A percentile compares a stretch with the other conserved stretches of the same genome.
Conservation (phyloP, 2,888 invertebrate genomes). For the Macrophya alboannulata region DNA sequence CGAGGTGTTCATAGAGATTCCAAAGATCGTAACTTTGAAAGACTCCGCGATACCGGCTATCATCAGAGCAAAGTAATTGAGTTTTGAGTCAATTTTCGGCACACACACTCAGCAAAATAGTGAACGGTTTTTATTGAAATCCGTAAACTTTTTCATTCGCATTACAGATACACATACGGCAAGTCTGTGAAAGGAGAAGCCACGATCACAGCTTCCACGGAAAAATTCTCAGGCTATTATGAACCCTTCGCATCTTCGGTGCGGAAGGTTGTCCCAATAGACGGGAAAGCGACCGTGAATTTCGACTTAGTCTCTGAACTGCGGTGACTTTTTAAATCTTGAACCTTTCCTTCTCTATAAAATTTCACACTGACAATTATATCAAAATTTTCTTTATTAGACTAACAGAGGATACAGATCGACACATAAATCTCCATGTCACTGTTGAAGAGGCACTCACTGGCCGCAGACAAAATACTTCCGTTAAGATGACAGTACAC, state of each 20-base stretch:
- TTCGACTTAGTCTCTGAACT: conserved; percentile 89
- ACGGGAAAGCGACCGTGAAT: conserved; percentile 89
- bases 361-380: background rate
- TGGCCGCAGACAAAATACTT: conserved; percentile 90
- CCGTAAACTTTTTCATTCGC: conserved; percentile 40
- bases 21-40: conserved; percentile 90
- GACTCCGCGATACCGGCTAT: conserved; percentile 90
- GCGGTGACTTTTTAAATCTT: conserved; percentile 69
- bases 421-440: conserved; percentile 92
- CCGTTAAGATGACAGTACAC: conserved; percentile 88
- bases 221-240: conserved; percentile 90
- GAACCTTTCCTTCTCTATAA: background rate
- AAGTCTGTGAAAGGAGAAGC: conserved; percentile 93
- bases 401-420: conserved; percentile 90
- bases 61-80: conserved; percentile 80
- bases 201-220: conserved; percentile 92
- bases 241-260: conserved; percentile 88
- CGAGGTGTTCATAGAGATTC: conserved; percentile 91
- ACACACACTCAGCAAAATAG: background rate
- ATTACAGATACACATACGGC: conserved; percentile 90
- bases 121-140: background rate
- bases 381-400: conserved; percentile 77
- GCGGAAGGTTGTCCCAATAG: conserved; percentile 83
- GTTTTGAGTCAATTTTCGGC: conserved; percentile 70
- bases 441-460: conserved; percentile 95